These are phyloP conservation scores for Cynodonichthys magdalenae DNA, from an alignment of 2,797 vertebrate genomes.

Conservation along the genomic window DNA sequence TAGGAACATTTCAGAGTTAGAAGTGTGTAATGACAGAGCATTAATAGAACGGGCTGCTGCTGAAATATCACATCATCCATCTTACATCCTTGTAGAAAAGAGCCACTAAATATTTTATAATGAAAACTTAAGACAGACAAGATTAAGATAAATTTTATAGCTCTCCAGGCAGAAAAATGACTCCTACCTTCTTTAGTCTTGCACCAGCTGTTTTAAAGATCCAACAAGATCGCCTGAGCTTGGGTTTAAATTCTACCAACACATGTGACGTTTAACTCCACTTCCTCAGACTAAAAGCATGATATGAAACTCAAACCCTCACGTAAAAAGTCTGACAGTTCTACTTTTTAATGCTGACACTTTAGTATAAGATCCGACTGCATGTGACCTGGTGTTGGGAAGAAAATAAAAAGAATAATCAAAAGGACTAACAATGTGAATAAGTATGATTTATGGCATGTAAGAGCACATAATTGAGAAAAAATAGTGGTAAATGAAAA, in stretches of 20 bases:
- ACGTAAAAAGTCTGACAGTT: conserved; percentile 55
- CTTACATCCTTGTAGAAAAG: background rate
- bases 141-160: background rate
- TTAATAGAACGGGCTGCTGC: background rate
- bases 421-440: conserved; percentile 20
- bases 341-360: conserved; percentile 79
- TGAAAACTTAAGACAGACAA: background rate
- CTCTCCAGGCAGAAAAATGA: background rate
- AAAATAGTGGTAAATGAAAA: background rate
- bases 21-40: background rate
- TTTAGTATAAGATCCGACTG: conserved; percentile 45
- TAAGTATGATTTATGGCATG: too few species aligned
- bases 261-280: conserved; percentile 54
- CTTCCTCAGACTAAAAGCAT: conserved; percentile 60
- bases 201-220: conserved; percentile 24
- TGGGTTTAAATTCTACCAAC: conserved; percentile 49
- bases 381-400: conserved; percentile 60
- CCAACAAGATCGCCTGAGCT: background rate
- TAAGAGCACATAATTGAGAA: background rate
- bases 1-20: background rate
- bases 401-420: conserved; percentile 10
- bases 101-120: background rate
- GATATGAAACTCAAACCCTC: conserved; percentile 68
- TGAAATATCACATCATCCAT: background rate
- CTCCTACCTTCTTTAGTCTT: conserved; percentile 64